Base-by-base conservation (phyloP, 2,797 vertebrate species). In the Pachyuromys duprasi region DNA sequence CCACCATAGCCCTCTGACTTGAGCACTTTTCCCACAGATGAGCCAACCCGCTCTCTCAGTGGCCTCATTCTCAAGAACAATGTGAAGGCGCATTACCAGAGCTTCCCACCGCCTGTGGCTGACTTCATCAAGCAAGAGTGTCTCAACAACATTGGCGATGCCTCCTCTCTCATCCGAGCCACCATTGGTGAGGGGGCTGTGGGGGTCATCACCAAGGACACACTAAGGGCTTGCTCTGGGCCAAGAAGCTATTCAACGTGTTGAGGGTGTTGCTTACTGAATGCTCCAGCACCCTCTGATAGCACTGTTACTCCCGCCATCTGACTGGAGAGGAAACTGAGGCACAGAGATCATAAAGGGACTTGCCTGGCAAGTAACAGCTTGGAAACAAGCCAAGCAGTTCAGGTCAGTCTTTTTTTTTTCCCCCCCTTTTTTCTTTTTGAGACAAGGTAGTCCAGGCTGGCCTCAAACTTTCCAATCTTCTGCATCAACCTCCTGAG, bases 61-160 rank as follows among this genome's bases (percentile, higher is more conserved):
- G 99, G 99, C 49, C 98, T 99, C 76, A 99, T 99, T 95, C 98
- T 99, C 93, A 99, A 99, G 98, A 99, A 99, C 98, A 99, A 99
- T 0, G 99, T 99, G 53, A 99, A 99, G 97, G 99, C 99, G 0
- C 99, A 99, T 96, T 99, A 99, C 98, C 99, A 99, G 99, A 99
- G 99, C 98, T 99, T 99, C 86, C 99, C 99, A 0, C 98, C 99
- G 0, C 99, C 98, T 0, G 99, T 99, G 98, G 99, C 99, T 0
- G 99, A 99, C 96, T 99, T 99, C 98, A 99, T 99, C 98, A 99
- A 99, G 96, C 99, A 99, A 95, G 99, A 99, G 96, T 99, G 99
- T 97, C 99, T 99, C 94, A 99, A 99, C 98, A 99, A 99, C 98
- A 99, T 99, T 0, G 99, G 99, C 1, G 99, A 99, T 12, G 99